Evolutionary conservation across 2,113 vertebrate species (phyloP), one percentile per base, ranked within the genome.

Genomic region (Oryzias woworae): DNA sequence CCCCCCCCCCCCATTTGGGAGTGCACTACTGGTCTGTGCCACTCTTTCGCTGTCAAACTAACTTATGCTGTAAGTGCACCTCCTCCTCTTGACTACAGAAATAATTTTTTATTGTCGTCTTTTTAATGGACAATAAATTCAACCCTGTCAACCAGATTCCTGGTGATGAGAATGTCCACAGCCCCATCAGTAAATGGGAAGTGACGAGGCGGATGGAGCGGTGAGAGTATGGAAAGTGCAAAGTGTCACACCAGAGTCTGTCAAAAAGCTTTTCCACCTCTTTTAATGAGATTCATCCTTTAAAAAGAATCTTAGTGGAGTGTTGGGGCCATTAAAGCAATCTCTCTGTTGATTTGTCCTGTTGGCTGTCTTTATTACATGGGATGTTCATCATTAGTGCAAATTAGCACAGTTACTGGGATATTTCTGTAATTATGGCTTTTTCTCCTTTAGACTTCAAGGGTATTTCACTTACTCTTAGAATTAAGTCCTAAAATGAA

Each of bases 121-220:
- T 85, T 88, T 85, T 86, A 88, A 84, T 80, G 72, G 81, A 89
- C 78, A 82, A 72, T 72, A 59, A 82, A 80, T 48, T 13, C n/a
- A n/a, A 10, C 47, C 12, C 87, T 90, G 89, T 89, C 89, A 87
- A 56, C 43, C 71, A 28, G 70, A 84, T 77, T 87, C 52, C 67
- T 14, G 5, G 82, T 69, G 63, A 63, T 71, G 55, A 61, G 73
- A 81, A 64, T 82, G 66, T 66, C 72, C 61, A 53, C 72, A 63
- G 70, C 66, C 85, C 73, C 71, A 63, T 73, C 52, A 66, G 71
- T 85, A 87, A 91, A 92, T 85, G 58, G 69, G 71, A 89, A 88
- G 85, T 88, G 90, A 91, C 90, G 89, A 65, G 82, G 51, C 58
- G 89, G 89, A 87, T 89, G 86, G 78, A 59, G 49, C 56, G 47